Percentiles rank a stretch among this genome's conserved stretches.
Conservation (phyloP, 2,797 vertebrate species). For the Pseudochirops cupreus region DNA sequence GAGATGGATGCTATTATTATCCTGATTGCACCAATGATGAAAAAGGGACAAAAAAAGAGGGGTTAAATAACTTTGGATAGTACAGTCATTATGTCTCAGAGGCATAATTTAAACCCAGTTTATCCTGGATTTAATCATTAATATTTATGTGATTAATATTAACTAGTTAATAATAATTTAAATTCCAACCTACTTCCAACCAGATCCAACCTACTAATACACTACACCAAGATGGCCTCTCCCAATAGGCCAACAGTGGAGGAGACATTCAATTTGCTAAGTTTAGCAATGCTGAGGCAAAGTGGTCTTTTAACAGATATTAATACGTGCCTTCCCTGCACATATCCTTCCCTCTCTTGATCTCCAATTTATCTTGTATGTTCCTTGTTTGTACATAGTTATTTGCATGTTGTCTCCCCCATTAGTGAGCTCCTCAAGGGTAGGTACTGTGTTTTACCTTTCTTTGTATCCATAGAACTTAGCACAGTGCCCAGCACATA, state of each 20-base stretch:
- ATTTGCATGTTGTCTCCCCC: background rate
- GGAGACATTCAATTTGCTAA: background rate
- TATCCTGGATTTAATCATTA: background rate
- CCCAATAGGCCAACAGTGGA: background rate
- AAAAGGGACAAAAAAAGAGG: background rate
- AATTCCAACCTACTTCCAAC: too few species aligned
- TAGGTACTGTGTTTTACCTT: background rate
- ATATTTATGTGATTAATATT: too few species aligned
- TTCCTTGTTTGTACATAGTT: background rate
- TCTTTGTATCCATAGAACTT: background rate
- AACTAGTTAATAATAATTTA: too few species aligned
- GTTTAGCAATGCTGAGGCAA: background rate
- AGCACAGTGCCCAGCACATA: background rate
- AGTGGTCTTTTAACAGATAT: background rate
- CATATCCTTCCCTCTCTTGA: background rate
- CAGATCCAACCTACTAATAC: background rate
- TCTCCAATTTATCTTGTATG: background rate
- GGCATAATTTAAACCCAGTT: background rate
- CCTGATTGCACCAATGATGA: background rate
- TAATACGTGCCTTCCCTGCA: background rate
- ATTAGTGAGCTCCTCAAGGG: background rate
- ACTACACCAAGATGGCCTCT: background rate
- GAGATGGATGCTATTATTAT: background rate
- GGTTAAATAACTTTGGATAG: background rate
- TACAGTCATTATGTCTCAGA: background rate